Evolutionary conservation across 2,797 vertebrate species (phyloP), one percentile per base, ranked within the genome.

Genomic region (Clarias platycephalus): DNA sequence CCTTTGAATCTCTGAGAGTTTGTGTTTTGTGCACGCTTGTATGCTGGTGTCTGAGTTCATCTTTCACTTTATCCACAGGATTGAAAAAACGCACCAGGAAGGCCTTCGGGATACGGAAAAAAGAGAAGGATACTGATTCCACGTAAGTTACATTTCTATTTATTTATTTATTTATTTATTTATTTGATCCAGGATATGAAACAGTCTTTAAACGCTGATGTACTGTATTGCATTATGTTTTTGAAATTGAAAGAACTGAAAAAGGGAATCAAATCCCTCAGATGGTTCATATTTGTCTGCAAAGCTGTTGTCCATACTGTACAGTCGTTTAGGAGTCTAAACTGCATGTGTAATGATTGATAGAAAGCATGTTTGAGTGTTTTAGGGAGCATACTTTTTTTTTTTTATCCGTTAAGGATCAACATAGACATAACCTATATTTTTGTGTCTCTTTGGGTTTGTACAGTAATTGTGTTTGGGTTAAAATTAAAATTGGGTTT

Each of bases 61-160:
- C 85, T 81, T 16, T 70, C 88, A 82, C 88, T 74, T 90, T 58
- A 1, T 83, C 83, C 74, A 70, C 90, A 99, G 98, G 98, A 97
- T 66, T 99, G 97, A 99, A 99, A 96, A 99, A 99, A 93, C 98
- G 98, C 90, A 99, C 98, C 94, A 97, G 98, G 93, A 99, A 99
- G 94, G 98, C 98, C 90, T 99, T 99, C 91, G 98, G 98, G 87
- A 99, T 99, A 97, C 97, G 97, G 92, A 99, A 97, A 97, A 99
- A 99, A 98, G 98, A 99, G 89, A 99, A 98, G 94, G 98, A 99
- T 92, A 97, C 95, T 92, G 98, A 99, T 91, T 99, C 98, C 74
- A 95, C 97, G 98, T 99, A 92, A 93, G 97, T 96, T 58, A 1
- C 24, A 18, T 26, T 60, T 66, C 5, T 49, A 0, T 49, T 49